Evolutionary conservation across 2,797 vertebrate species (phyloP).

Genomic region (Pelochelys cantorii): DNA sequence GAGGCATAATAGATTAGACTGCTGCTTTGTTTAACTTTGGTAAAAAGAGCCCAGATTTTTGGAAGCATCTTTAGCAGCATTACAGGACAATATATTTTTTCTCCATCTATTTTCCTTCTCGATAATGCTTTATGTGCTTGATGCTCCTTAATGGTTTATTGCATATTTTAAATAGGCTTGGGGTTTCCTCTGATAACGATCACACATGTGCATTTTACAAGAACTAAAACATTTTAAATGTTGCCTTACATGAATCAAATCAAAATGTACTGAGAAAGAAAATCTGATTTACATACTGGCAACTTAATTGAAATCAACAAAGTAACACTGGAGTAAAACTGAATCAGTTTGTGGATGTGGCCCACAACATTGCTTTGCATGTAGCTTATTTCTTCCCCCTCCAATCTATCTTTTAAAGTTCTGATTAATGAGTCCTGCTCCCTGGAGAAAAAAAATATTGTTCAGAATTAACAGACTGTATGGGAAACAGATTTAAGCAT

Average conservation of each 20-base stretch:
- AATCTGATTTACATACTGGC: background rate
- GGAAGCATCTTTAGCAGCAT: conserved; percentile 9
- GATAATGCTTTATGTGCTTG: background rate
- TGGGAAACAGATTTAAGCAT: conserved; percentile 36
- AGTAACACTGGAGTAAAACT: background rate
- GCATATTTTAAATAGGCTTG: background rate
- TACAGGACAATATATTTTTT: background rate
- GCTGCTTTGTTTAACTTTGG: background rate
- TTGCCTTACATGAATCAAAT: background rate
- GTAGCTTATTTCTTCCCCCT: background rate
- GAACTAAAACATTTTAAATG: background rate
- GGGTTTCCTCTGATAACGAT: background rate
- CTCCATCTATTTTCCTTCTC: background rate
- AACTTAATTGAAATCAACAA: background rate
- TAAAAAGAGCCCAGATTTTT: conserved; percentile 7
- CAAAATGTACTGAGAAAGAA: background rate
- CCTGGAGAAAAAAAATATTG: background rate
- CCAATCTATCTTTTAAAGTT: conserved; percentile 5
- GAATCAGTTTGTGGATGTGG: background rate
- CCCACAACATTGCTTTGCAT: background rate
- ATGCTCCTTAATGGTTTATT: background rate
- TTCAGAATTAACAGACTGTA: conserved; percentile 26
- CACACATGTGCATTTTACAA: background rate
- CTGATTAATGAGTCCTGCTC: conserved; percentile 26
- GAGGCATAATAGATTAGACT: background rate